These are phyloP conservation scores for Crossocerus cetratus DNA, from an alignment of 2,888 invertebrate species.

Conservation along the genomic window DNA sequence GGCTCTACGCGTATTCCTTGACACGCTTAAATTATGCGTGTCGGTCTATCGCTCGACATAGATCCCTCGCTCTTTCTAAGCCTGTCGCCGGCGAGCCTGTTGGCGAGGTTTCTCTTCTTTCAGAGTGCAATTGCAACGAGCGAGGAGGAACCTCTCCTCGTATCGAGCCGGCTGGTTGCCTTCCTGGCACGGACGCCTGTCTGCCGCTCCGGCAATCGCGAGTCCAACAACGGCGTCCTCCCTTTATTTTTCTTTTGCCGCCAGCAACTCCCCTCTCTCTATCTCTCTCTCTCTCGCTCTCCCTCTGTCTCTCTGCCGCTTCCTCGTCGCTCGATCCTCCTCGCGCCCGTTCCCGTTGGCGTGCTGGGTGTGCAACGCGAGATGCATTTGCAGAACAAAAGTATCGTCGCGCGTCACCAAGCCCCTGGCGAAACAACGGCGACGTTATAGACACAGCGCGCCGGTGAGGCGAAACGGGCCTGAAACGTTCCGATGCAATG, in stretches of 20 bases:
- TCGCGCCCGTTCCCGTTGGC: not conserved
- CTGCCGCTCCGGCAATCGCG: constrained; percentile 18
- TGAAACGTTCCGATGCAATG: constrained; percentile 15
- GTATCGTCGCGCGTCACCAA: constrained; percentile 25
- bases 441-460: constrained; percentile 20
- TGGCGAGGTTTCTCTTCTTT: not conserved
- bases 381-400: constrained; percentile 43
- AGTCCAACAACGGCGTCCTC: not conserved
- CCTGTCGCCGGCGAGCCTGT: not conserved
- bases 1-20: constrained; percentile 44
- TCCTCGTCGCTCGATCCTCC: not conserved
- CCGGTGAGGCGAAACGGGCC: constrained; percentile 35
- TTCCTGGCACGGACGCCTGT: constrained; percentile 18
- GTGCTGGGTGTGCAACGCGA: constrained; percentile 6
- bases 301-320: not conserved
- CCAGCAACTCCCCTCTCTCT: constrained; percentile 1
- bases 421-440: constrained; percentile 27
- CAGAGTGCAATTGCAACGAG: constrained; percentile 3
- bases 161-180: constrained; percentile 3
- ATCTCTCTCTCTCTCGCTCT: not conserved
- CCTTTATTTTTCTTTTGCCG: constrained; percentile 3
- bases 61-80: not conserved
- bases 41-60: constrained; percentile 13
- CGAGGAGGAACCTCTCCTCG: not conserved
- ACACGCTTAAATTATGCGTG: constrained; percentile 45